Base-by-base conservation (phyloP, 2,113 vertebrate genomes). In the Zingel zingel region DNA sequence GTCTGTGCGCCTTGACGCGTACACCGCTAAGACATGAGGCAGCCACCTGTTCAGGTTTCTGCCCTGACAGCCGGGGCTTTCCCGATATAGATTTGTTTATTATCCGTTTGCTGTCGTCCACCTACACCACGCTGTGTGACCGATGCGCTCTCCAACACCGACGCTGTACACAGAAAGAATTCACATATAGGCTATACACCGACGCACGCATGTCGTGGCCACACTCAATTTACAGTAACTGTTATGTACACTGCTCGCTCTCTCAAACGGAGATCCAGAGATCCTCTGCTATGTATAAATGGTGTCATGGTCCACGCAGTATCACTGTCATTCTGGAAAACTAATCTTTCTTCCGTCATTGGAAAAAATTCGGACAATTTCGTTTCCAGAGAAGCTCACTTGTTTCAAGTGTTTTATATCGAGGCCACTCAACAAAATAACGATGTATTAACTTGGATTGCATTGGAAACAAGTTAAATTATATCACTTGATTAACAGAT, bases 41-140 rank as follows among this genome's bases (percentile, higher is more conserved):
- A 72, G 87, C 89, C 95, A 94, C 93, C 94, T 95, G 95, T 91
- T 93, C 88, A 89, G 90, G 87, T 92, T 91, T 88, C 86, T 86
- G 86, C 81, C 64, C 88, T 83, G 91, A 93, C 94, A 90, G 93
- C 89, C 89, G 89, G 86, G 79, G 53, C 27, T 79, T 65, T 89
- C 90, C 90, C 67, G 73, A 93, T 94, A 94, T 94, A 94, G 94
- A 92, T 88, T 36, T 88, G 82, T 88, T 90, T 53, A 89, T 82
- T 86, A 81, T 81, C 81, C 58, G 70, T 81, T 73, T 53, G 85
- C 87, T 82, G 78, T 86, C 79, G 43, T 86, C 82, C 87, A 86
- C 90, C 82, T 85, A 73, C 90, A 81, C 19, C 57, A 7, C 0
- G 81, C 74, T 3, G 36, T 75, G 63, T 78, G 86, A 79, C 65